These are phyloP conservation scores for Mustela erminea DNA, from an alignment of 2,797 vertebrate species.

Conservation along the genomic window DNA sequence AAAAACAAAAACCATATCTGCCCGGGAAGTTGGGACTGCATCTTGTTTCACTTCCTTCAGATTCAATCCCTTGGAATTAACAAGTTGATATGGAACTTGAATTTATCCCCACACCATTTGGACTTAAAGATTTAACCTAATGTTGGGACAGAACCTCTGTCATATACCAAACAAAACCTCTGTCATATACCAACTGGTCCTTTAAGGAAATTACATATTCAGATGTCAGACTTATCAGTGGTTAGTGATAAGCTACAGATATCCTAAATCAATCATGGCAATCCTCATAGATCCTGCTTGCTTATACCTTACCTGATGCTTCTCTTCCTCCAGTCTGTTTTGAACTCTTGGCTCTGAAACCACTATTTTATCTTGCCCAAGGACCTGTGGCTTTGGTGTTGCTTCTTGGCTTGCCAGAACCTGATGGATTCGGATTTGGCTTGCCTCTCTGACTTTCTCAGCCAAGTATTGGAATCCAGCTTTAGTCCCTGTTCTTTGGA, in stretches of 20 bases:
- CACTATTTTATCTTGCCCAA: not conserved
- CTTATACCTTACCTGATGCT: not conserved
- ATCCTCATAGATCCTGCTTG: not conserved
- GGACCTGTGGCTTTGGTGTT: not conserved
- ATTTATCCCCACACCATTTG: not conserved
- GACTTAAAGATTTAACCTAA: not conserved
- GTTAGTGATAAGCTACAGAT: not conserved
- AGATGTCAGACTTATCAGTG: not conserved
- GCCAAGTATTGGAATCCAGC: not conserved
- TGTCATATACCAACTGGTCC: not conserved
- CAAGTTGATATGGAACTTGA: not conserved
- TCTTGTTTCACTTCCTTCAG: not conserved
- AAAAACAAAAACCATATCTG: constrained; percentile 10
- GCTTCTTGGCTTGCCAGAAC: not conserved
- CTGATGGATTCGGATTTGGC: not conserved
- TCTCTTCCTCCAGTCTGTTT: not conserved
- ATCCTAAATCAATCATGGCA: not conserved
- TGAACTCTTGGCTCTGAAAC: not conserved
- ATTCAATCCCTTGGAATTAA: constrained; percentile 11
- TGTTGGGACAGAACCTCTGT: not conserved
- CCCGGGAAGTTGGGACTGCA: not conserved
- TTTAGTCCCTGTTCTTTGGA: not conserved
- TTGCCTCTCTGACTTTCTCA: not conserved
- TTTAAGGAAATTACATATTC: not conserved
- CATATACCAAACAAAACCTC: not conserved